Base-by-base conservation (phyloP, 1,140 invertebrate genomes). In the Hetaerina americana region DNA sequence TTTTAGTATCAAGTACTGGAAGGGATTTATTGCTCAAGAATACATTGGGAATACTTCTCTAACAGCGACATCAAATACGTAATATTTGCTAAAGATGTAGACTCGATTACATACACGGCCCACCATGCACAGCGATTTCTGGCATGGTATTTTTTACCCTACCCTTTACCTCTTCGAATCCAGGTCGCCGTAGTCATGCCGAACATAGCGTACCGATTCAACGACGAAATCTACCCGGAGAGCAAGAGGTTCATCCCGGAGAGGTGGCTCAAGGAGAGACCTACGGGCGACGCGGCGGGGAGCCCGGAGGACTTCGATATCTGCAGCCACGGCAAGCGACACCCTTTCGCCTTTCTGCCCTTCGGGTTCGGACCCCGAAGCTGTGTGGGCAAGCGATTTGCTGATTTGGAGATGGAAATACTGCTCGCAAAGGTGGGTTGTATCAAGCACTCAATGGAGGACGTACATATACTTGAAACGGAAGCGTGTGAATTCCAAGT, bases 371-470 rank as follows among this genome's bases (percentile, higher is more conserved):
- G 88, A 18, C 82, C 83, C 5, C 78, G 87, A 6, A 82, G 80
- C 69, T 87, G 85, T 73, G 82, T 85, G 69, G 84, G 85, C 15
- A 84, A 87, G 73, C 80, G 91, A 70, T 86, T 93, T 74, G 90
- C 90, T 3, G 87, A 90, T 77, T 82, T 91, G 76, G 88, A 91
- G 78, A 77, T 92, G 69, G 85, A 89, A 77, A 81, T 89, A 26
- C 84, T 87, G 40, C 72, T 90, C 5, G 78, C 85, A n/a, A 84
- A 86, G 76, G 78, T 90, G 76, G 74, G 73, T n/a, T n/a, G n/a
- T n/a, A n/a, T n/a, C n/a, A n/a, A n/a, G n/a, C n/a, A n/a, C n/a
- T n/a, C n/a, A n/a, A n/a, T n/a, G n/a, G n/a, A n/a, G n/a, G n/a
- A n/a, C n/a, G n/a, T n/a, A n/a, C n/a, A n/a, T n/a, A n/a, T n/a